These are phyloP conservation scores for Drosophila parvula DNA, from an alignment of 1,140 invertebrate species.

Conservation along the genomic window DNA sequence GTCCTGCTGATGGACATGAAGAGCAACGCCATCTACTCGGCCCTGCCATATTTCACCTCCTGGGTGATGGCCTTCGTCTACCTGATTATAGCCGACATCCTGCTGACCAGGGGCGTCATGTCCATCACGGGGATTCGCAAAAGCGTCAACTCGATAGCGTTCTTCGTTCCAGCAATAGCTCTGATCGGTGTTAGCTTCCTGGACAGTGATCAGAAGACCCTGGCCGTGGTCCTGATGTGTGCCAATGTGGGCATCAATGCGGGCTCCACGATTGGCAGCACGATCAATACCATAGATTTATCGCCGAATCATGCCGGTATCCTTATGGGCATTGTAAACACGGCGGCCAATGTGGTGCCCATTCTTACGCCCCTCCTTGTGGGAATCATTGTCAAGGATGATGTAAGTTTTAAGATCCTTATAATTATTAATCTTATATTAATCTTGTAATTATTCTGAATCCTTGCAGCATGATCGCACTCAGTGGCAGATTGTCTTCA, in stretches of 20 bases:
- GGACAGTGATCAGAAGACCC: slow-evolving; percentile 83
- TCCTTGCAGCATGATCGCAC: slow-evolving; percentile 84
- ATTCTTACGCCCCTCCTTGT: slow-evolving; percentile 89
- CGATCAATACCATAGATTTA: slow-evolving; percentile 90
- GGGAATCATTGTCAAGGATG: slow-evolving; percentile 87
- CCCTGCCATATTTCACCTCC: slow-evolving; percentile 91
- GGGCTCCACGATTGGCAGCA: slow-evolving; percentile 88
- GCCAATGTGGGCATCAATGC: slow-evolving; percentile 91
- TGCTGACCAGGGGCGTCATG: slow-evolving; percentile 86
- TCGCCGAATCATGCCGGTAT: slow-evolving; percentile 91
- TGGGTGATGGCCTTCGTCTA: slow-evolving; percentile 89
- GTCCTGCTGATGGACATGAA: slow-evolving; percentile 92
- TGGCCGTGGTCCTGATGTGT: slow-evolving; percentile 87
- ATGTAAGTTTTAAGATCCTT: slow-evolving; percentile 86
- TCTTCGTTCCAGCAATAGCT: slow-evolving; percentile 86
- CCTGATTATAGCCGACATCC: slow-evolving; percentile 87
- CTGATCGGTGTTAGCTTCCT: slow-evolving; percentile 87
- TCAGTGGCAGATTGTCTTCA: slow-evolving; percentile 91
- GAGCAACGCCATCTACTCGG: slow-evolving; percentile 89
- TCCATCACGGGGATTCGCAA: slow-evolving; percentile 86
- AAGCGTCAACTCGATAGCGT: slow-evolving; percentile 87
- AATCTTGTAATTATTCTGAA: slow-evolving; percentile 17
- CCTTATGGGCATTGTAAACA: slow-evolving; percentile 89
- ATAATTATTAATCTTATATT: slow-evolving; percentile 5
- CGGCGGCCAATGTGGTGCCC: slow-evolving; percentile 88